These are phyloP conservation scores for Myrmecophaga tridactyla DNA, from an alignment of 2,113 vertebrate species.

Conservation along the genomic window DNA sequence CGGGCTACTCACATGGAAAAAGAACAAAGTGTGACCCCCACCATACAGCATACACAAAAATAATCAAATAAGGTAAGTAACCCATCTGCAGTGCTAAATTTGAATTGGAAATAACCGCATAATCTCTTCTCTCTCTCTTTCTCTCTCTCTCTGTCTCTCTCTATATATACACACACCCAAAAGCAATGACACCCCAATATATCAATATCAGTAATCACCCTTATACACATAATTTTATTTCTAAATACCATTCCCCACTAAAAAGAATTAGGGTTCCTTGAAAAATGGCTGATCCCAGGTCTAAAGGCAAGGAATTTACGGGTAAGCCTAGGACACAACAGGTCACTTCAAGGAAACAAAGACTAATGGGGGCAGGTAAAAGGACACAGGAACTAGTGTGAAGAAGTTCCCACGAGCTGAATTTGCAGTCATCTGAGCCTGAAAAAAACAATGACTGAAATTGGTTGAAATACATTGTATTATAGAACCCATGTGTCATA, in stretches of 20 bases:
- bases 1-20: too few species aligned
- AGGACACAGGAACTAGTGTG: not conserved
- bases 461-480: accelerated
- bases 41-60: too few species aligned
- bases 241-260: not conserved
- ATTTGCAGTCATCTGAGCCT: not conserved
- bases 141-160: too few species aligned
- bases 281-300: not conserved
- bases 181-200: not conserved
- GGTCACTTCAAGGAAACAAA: not conserved
- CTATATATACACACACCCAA: not conserved
- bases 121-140: not conserved
- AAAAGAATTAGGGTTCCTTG: not conserved
- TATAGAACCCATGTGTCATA: not conserved
- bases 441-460: not conserved
- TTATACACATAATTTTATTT: not conserved
- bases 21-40: too few species aligned
- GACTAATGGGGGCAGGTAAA: not conserved
- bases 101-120: not conserved
- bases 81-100: not conserved
- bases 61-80: not conserved
- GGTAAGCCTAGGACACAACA: not conserved
- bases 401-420: not conserved
- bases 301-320: not conserved
- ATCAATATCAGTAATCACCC: not conserved